These are phyloP conservation scores for Montipora efflorescens DNA, from an alignment of 64 coral and sea anemone genomes.

Conservation along the genomic window DNA sequence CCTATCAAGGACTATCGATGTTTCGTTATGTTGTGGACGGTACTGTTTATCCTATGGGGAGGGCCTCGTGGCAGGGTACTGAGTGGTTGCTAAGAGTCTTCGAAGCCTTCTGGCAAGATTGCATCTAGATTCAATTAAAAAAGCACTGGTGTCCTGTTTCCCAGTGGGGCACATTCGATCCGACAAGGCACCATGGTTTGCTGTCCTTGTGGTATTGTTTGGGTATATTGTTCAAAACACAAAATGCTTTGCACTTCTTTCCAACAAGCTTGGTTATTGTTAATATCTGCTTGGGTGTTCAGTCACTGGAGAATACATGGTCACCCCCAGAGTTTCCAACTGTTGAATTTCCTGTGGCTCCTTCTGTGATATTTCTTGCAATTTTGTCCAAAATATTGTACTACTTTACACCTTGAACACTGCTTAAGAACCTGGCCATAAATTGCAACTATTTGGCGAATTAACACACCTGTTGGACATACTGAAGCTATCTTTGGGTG, in stretches of 20 bases:
- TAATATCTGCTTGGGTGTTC: conserved; percentile 46
- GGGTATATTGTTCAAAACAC: too few species aligned
- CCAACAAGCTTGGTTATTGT: conserved; percentile 42
- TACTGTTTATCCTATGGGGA: too few species aligned
- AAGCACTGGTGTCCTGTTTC: conserved; percentile 15
- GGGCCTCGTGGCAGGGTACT: neutral
- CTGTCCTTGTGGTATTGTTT: neutral
- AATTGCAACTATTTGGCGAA: conserved; percentile 28
- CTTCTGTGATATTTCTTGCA: conserved; percentile 67
- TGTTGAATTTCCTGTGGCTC: conserved; percentile 54
- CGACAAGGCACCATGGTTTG: neutral
- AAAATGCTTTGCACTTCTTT: conserved; percentile 32
- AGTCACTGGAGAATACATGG: conserved; percentile 25
- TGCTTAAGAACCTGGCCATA: neutral
- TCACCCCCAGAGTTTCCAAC: conserved; percentile 7
- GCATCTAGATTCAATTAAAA: neutral
- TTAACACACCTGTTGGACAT: conserved; percentile 40
- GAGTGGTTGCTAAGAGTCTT: neutral
- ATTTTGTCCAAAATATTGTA: conserved; percentile 54
- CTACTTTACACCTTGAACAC: conserved; percentile 34
- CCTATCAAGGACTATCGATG: neutral
- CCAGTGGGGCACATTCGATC: conserved; percentile 7
- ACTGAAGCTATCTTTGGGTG: neutral
- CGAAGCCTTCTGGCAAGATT: neutral
- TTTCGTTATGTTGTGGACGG: too few species aligned